Evolutionary conservation across 2,113 vertebrate genomes (phyloP).

Genomic region (Geococcyx californianus): DNA sequence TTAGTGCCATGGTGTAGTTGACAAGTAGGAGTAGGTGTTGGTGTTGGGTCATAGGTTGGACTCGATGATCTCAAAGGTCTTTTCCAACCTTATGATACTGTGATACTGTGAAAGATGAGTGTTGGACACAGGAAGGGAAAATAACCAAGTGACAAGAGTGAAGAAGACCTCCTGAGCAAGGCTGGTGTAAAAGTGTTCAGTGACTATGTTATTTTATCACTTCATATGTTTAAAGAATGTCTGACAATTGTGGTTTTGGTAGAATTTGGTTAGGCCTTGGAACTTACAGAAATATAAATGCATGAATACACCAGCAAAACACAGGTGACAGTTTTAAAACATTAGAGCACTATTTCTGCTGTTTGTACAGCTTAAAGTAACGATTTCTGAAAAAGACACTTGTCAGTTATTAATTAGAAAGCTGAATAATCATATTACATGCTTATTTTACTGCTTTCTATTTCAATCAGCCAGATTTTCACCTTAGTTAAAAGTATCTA

Average conservation of each 20-base stretch:
- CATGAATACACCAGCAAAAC: background rate
- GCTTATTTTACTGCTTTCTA: background rate
- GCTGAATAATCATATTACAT: background rate
- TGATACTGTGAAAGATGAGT: no score
- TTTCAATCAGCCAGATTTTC: background rate
- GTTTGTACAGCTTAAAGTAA: background rate
- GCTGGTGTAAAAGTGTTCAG: background rate
- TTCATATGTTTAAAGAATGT: background rate
- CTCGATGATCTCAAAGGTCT: no score
- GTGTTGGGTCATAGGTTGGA: no score
- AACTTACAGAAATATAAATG: background rate
- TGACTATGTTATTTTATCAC: rapidly evolving
- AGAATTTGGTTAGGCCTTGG: background rate
- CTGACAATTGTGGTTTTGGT: background rate
- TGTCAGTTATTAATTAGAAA: background rate
- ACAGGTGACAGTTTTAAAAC: background rate
- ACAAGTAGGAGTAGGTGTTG: no score
- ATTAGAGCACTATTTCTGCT: background rate
- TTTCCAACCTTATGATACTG: no score
- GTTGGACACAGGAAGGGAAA: background rate
- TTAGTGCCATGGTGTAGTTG: no score
- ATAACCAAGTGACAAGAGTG: background rate
- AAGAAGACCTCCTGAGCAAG: background rate
- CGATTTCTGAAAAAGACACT: background rate
- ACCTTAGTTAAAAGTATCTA: background rate